A percentile compares a stretch with the other conserved stretches of the same genome.
Conservation (phyloP, 2,113 vertebrate genomes). For the Sula dactylatra region DNA sequence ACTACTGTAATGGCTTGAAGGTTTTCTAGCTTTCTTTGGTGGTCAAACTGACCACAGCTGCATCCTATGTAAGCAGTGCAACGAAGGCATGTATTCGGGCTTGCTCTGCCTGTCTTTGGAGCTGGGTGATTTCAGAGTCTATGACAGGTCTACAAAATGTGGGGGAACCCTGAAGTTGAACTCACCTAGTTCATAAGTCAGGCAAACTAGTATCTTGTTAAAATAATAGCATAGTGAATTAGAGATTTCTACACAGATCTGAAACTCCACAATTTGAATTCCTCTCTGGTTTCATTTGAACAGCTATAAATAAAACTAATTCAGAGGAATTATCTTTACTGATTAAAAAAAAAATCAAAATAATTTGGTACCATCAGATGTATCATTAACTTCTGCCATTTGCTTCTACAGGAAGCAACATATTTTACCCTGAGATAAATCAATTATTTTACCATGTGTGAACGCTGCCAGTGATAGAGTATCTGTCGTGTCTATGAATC, state of each 20-base stretch:
- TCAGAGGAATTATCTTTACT: background rate
- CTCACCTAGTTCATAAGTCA: background rate
- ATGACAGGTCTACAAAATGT: background rate
- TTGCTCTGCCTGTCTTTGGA: background rate
- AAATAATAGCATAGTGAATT: background rate
- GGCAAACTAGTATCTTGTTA: background rate
- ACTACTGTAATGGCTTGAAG: background rate
- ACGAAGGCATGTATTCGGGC: background rate
- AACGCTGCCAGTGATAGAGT: background rate
- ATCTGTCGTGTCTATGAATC: background rate
- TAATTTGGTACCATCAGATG: background rate
- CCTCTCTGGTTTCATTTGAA: background rate
- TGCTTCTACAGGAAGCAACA: background rate
- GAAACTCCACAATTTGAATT: background rate
- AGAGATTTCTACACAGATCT: background rate
- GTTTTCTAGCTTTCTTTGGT: background rate
- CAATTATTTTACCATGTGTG: background rate
- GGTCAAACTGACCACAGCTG: background rate
- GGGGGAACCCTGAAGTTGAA: background rate
- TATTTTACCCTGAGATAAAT: background rate
- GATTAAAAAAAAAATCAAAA: background rate
- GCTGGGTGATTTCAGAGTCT: background rate
- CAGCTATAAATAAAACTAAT: background rate
- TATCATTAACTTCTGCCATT: background rate
- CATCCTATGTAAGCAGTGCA: background rate